phyloP scores from a whole-genome alignment of 2,113 vertebrate species.

The Origma solitaria region DNA sequence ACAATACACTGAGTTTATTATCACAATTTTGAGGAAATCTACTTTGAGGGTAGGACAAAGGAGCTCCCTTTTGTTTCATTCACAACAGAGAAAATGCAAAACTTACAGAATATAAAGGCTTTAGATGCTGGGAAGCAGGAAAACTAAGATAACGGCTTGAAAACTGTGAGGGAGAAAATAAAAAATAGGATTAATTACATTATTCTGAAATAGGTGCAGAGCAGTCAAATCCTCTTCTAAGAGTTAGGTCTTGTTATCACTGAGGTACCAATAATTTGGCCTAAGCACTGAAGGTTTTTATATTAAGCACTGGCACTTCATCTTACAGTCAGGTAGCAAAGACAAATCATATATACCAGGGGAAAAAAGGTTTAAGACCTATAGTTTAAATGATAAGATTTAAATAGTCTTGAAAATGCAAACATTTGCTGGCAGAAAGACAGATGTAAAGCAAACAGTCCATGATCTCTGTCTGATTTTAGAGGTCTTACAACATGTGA shows the following conservation, averaged over 20 bases:
- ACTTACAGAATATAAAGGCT: background rate
- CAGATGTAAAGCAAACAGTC: background rate
- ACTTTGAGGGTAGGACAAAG: background rate
- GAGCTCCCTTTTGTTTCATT: background rate
- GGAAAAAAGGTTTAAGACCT: background rate
- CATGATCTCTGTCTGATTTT: background rate
- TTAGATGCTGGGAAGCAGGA: background rate
- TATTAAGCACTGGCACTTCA: background rate
- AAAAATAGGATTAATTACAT: background rate
- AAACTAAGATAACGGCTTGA: background rate
- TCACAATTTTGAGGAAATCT: background rate
- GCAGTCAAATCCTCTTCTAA: background rate
- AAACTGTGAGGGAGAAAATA: rapidly evolving
- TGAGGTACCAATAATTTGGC: background rate
- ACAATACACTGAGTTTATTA: background rate
- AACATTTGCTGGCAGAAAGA: background rate
- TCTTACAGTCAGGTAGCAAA: background rate
- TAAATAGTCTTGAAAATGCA: constrained; percentile 7
- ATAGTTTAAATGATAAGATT: background rate
- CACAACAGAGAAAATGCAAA: background rate
- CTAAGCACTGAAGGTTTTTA: background rate
- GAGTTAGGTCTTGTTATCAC: background rate
- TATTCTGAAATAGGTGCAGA: background rate
- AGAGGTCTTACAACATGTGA: background rate
- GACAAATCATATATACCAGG: background rate